Evolutionary conservation across 2,113 vertebrate species (phyloP).

Genomic region (Callipepla californica): DNA sequence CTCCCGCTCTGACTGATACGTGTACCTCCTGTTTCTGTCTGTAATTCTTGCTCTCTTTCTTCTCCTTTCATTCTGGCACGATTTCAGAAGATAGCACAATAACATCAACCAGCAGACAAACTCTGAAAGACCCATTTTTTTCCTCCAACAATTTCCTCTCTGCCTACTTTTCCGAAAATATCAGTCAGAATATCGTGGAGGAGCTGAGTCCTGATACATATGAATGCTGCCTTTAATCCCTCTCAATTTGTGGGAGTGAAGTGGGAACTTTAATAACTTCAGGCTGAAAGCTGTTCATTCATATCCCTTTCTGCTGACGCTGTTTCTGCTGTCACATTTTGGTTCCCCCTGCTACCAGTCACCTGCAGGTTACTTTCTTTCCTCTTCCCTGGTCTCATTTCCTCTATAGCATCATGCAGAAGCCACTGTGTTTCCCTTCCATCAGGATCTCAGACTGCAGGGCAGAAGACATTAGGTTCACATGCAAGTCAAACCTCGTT

Average conservation of each 20-base stretch:
- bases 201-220: neutral
- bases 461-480: neutral
- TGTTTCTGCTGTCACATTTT: accelerated
- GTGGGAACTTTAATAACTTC: neutral
- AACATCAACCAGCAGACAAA: neutral
- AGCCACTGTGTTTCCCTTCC: neutral
- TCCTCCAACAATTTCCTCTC: neutral
- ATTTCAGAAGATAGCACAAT: accelerated
- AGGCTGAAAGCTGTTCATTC: neutral
- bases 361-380: neutral
- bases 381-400: neutral
- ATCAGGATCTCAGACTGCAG: neutral
- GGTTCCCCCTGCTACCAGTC: neutral
- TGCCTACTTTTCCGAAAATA: neutral
- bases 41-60: accelerated
- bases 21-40: neutral
- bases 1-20: accelerated
- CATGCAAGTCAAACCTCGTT: neutral
- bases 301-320: neutral
- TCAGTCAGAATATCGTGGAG: neutral
- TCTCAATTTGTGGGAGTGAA: neutral
- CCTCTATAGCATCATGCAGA: neutral
- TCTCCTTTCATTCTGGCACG: neutral
- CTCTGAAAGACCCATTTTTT: neutral
- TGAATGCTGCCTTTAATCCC: constrained; percentile 21